phyloP scores from a whole-genome alignment of 1,140 invertebrate genomes.

The Atopsyche davidsoni region DNA sequence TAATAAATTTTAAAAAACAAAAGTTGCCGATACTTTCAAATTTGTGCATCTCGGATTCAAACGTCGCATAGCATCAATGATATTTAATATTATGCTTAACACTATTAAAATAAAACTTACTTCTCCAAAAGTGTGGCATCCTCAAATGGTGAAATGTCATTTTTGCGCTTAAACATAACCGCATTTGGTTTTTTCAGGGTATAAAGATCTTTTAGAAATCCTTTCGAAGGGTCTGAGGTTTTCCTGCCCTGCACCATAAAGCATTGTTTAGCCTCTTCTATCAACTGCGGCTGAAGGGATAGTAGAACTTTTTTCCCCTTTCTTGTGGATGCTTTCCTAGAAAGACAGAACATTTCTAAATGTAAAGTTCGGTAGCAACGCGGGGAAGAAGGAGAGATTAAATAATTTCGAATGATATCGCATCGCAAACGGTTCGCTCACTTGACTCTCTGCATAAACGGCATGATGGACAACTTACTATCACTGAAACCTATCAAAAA shows the following conservation, averaged over 20 bases:
- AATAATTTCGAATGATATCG: too few relatives aligned
- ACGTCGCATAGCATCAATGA: too few relatives aligned
- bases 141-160: conserved; percentile 84
- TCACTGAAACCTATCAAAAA: conserved; percentile 6
- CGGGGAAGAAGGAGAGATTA: too few relatives aligned
- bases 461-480: conserved; percentile 35
- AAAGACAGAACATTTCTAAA: conserved; percentile 32
- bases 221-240: conserved; percentile 66
- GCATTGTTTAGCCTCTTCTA: conserved; percentile 82
- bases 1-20: too few relatives aligned
- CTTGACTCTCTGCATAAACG: conserved; percentile 46
- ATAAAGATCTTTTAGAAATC: conserved; percentile 83
- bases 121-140: conserved; percentile 75
- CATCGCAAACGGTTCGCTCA: too few relatives aligned
- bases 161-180: conserved; percentile 69
- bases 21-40: too few relatives aligned
- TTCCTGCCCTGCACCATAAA: conserved; percentile 83
- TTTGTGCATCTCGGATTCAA: too few relatives aligned
- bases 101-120: conserved; percentile 33
- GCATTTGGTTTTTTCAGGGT: conserved; percentile 81
- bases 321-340: conserved; percentile 81
- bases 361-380: too few relatives aligned
- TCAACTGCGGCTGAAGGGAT: conserved; percentile 77
- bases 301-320: conserved; percentile 80
- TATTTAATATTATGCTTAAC: too few relatives aligned